Evolutionary conservation across 2,888 invertebrate genomes (phyloP), one percentile per base, ranked within the genome.

Genomic region (Lycocerus yunnanus): DNA sequence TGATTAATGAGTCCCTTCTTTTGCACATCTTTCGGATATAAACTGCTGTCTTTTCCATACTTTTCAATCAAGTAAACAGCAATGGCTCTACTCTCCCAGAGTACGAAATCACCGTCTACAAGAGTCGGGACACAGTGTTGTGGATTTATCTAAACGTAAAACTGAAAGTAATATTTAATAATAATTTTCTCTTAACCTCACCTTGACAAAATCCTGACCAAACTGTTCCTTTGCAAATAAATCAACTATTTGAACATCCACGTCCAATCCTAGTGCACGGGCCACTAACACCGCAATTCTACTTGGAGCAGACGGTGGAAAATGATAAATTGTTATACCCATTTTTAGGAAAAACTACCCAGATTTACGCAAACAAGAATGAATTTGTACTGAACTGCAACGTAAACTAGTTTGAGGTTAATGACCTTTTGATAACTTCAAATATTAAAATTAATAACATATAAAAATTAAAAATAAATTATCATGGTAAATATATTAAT

Each of bases 1-100:
- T 91, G 91, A 83, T 93, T 90, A 1, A 93, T 89, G 6, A 90
- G 15, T 0, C 92, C 92, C 72, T 90, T 88, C 69, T 85, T 83
- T 82, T 89, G 88, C 0, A 87, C 84, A 82, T 92, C 91, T 77
- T 88, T 89, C 6, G 93, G 93, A 84, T 92, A 93, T 18, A 92
- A 85, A 58, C 85, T 83, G 75, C 90, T 90, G 80, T 91, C 89
- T 82, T 90, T 90, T 0, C 88, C 90, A 83, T 91, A 92, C 76
- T 90, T 89, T 77, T 89, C 89, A 0, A 89, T 91, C 77, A 93
- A 87, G 83, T 93, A 93, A 66, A 89, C 86, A 3, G 90, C 88
- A 75, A 93, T 92, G 9, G 92, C 92, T 58, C 91, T 89, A 80
- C 92, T 92, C 84, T 93, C 93, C 92, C 92, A 93, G 66, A 93